These are phyloP conservation scores for Bellardia bayeri DNA, from an alignment of 2,888 invertebrate genomes.

Conservation along the genomic window DNA sequence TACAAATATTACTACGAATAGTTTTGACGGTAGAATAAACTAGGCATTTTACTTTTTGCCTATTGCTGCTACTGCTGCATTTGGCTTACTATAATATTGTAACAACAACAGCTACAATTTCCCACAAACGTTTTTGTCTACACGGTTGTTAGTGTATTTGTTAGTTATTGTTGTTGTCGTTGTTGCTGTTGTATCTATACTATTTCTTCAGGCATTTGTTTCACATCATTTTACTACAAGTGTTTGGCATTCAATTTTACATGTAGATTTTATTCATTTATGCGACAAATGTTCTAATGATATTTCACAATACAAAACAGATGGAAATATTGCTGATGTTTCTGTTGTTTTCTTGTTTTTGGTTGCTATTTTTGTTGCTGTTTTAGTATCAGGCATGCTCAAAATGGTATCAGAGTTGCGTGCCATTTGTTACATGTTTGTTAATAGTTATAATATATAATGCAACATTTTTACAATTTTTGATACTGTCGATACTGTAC, in stretches of 20 bases:
- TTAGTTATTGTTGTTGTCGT: slow-evolving; percentile 42
- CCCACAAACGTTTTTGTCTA: slow-evolving; percentile 41
- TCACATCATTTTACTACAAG: slow-evolving; percentile 64
- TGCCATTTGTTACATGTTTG: background rate
- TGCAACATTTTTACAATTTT: background rate
- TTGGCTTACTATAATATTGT: background rate
- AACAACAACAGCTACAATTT: slow-evolving; percentile 36
- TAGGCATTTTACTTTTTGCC: slow-evolving; percentile 44
- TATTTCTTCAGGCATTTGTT: slow-evolving; percentile 58
- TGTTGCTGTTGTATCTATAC: slow-evolving; percentile 37
- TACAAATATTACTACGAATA: slow-evolving; percentile 53
- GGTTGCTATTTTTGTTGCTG: background rate
- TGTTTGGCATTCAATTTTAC: slow-evolving; percentile 66
- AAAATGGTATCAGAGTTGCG: background rate
- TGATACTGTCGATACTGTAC: too few species aligned
- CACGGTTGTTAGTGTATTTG: slow-evolving; percentile 40
- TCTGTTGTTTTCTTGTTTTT: background rate
- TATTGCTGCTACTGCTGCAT: background rate
- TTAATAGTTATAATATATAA: too few species aligned
- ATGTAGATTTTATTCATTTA: slow-evolving; percentile 76
- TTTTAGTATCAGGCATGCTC: slow-evolving; percentile 3
- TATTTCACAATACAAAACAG: slow-evolving; percentile 57
- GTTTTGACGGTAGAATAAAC: slow-evolving; percentile 41
- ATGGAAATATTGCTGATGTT: slow-evolving; percentile 45
- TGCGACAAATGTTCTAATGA: slow-evolving; percentile 70